These are phyloP conservation scores for Lacanobia wlatinum DNA, from an alignment of 2,888 invertebrate genomes.

Conservation along the genomic window DNA sequence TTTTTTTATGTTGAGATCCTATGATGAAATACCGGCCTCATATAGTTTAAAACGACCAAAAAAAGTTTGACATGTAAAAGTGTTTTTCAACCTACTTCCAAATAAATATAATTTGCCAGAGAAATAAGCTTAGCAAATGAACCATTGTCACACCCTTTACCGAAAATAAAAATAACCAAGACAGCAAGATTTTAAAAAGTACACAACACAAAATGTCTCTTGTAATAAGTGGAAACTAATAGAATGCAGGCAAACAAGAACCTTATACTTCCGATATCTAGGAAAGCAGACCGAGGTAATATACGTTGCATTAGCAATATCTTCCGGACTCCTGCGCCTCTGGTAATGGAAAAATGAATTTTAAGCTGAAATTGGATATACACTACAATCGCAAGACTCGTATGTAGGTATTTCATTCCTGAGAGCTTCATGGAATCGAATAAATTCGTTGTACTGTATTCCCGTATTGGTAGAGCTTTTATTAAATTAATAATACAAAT, in stretches of 20 bases:
- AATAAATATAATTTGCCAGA: too few species aligned
- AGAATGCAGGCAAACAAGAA: slow-evolving; percentile 7
- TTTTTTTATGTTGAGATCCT: too few species aligned
- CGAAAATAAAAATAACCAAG: too few species aligned
- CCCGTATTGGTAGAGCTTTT: slow-evolving; percentile 22
- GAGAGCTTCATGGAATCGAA: slow-evolving; percentile 37
- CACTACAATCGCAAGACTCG: slow-evolving; percentile 29
- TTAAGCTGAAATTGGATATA: slow-evolving; percentile 41
- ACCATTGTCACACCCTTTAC: too few species aligned
- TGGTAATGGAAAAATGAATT: slow-evolving; percentile 53
- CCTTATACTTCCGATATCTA: slow-evolving; percentile 12
- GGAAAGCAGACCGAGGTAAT: slow-evolving; percentile 33
- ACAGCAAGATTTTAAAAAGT: too few species aligned
- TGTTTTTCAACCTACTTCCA: too few species aligned
- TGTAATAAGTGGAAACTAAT: neutral
- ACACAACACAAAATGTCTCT: too few species aligned
- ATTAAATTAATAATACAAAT: slow-evolving; percentile 34
- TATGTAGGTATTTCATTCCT: slow-evolving; percentile 44
- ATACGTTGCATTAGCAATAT: slow-evolving; percentile 53
- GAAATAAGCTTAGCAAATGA: too few species aligned
- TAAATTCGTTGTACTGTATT: slow-evolving; percentile 19
- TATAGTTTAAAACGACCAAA: too few species aligned
- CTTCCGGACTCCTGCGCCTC: slow-evolving; percentile 41
- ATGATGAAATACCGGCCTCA: too few species aligned
- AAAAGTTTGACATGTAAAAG: too few species aligned